Percentiles rank a stretch among this genome's conserved stretches.
phyloP scores from a whole-genome alignment of 1,140 invertebrate species.

The Ceratosolen fusciceps region DNA sequence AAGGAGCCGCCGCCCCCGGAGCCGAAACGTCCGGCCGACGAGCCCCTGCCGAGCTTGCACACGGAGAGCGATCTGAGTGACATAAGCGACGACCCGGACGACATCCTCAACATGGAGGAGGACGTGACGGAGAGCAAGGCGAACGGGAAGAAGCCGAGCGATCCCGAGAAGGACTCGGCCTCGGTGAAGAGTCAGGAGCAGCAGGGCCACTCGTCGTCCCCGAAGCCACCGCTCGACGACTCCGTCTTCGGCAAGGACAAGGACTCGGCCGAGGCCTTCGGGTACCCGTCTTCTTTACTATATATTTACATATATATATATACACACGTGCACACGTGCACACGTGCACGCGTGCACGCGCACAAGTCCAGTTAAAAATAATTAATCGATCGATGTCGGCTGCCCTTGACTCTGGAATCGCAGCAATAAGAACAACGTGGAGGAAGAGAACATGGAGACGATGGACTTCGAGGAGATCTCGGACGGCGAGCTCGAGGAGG shows the following conservation, averaged over 20 bases:
- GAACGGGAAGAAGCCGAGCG: slow-evolving; percentile 37
- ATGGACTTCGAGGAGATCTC: slow-evolving; percentile 92
- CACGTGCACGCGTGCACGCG: no score
- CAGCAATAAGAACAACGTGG: slow-evolving; percentile 64
- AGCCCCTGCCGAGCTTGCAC: slow-evolving; percentile 73
- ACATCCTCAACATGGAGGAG: slow-evolving; percentile 85
- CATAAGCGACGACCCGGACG: slow-evolving; percentile 89
- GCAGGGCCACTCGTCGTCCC: slow-evolving; percentile 51
- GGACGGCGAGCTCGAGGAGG: slow-evolving; percentile 88
- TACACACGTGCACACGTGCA: no score
- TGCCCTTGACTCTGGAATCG: not conserved
- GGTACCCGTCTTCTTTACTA: no score
- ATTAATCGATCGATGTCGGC: no score
- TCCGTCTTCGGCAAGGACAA: slow-evolving; percentile 57
- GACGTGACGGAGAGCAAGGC: slow-evolving; percentile 62
- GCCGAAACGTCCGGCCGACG: slow-evolving; percentile 70
- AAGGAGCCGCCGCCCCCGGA: slow-evolving; percentile 68
- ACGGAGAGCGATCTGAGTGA: slow-evolving; percentile 85
- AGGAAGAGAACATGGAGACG: slow-evolving; percentile 81
- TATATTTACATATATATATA: no score
- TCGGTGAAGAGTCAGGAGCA: slow-evolving; percentile 55
- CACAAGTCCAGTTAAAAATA: no score
- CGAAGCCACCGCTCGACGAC: slow-evolving; percentile 54
- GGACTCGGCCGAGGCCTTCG: slow-evolving; percentile 54
- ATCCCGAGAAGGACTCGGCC: slow-evolving; percentile 52